A percentile compares a stretch with the other conserved stretches of the same genome.
Evolutionary conservation across 2,888 invertebrate species (phyloP).

Genomic region (Cephus runcator): DNA sequence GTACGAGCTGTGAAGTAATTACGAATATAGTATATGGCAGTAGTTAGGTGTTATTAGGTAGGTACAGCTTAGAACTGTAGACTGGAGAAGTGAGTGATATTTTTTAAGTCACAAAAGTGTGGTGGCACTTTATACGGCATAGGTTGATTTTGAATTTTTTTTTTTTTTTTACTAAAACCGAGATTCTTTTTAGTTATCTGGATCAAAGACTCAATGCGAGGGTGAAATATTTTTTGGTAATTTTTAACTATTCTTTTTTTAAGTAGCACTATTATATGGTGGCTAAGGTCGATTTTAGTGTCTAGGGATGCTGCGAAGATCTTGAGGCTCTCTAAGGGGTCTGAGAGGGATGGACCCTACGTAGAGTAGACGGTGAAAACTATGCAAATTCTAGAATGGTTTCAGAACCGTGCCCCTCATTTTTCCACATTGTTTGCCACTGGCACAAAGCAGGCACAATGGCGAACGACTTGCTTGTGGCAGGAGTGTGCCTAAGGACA

Average conservation of each 20-base stretch:
- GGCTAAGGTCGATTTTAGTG: background rate
- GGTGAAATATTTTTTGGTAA: background rate
- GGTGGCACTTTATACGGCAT: background rate
- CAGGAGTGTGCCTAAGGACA: slow-evolving; percentile 43
- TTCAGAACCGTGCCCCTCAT: slow-evolving; percentile 37
- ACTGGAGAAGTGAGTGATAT: background rate
- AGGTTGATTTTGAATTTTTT: background rate
- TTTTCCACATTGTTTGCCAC: slow-evolving; percentile 42
- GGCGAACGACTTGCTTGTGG: slow-evolving; percentile 1
- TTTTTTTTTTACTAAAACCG: background rate
- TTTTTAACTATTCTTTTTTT: background rate
- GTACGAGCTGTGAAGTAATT: background rate
- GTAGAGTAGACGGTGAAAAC: slow-evolving; percentile 39
- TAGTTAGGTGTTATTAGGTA: background rate
- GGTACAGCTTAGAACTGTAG: background rate
- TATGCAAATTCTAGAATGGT: slow-evolving; percentile 43
- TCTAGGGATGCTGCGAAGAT: background rate
- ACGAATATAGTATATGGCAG: background rate
- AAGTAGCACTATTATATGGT: background rate
- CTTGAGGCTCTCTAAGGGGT: background rate
- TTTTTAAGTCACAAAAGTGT: background rate
- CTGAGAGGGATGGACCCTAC: background rate
- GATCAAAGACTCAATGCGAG: background rate
- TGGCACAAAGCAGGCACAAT: slow-evolving; percentile 39
- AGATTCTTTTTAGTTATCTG: background rate